Evolutionary conservation across 2,797 vertebrate species (phyloP), one percentile per base, ranked within the genome.

Genomic region (Dromococcyx pavoninus): DNA sequence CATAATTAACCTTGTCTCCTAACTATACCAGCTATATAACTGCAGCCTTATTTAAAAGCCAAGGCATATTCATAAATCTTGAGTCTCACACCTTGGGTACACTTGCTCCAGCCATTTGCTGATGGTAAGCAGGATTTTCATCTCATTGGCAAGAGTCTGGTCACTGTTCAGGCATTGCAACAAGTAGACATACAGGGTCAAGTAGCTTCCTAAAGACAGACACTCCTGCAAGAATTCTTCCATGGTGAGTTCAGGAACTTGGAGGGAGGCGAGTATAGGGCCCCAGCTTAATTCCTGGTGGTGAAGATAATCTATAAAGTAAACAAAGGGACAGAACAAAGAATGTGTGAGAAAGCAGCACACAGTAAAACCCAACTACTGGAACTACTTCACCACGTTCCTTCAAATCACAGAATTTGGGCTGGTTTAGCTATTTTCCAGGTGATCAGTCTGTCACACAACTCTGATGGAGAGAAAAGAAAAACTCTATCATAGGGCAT

Each of bases 221-320:
- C 99, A 99, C 95, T 99, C 99, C 62, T 98, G 98, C 53, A 99
- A 98, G 94, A 99, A 99, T 95, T 99, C 99, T 48, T 99, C 98
- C 71, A 98, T 98, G 23, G 99, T 99, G 86, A 99, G 98, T 96
- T 99, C 99, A 7, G 99, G 99, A 94, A 99, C 99, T 96, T 99
- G 99, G 70, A 99, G 98, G 3, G 99, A 99, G 16, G 98, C 99
- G 48, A 99, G 97, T 70, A 99, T 98, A 41, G 99, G 99, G 50
- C 99, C 99, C 99, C 99, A 99, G 89, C 99, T 98, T 70, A 98
- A 97, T 86, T 98, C 97, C 79, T 97, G 97, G 72, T 94, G 93
- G 86, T 94, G 69, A 95, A 95, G 96, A 91, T 95, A 93, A 95
- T 98, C 98, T 99, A 77, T 24, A 62, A 44, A 85, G 43, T 74